phyloP scores from a whole-genome alignment of 2,888 invertebrate genomes.

The Drosophila austrosaltans region DNA sequence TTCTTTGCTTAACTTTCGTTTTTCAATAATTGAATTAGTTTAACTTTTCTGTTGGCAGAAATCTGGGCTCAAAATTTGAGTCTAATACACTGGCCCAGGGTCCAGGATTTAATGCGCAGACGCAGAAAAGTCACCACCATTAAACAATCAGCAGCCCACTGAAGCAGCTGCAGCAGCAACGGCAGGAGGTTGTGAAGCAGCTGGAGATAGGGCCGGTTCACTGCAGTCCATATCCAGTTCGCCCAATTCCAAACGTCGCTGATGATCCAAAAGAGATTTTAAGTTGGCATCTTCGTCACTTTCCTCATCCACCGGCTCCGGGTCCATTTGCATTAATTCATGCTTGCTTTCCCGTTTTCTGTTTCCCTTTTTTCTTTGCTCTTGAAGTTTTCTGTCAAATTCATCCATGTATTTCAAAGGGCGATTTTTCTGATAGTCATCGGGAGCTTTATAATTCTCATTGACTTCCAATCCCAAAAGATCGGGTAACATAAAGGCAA shows the following conservation, averaged over 20 bases:
- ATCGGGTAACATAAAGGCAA: conserved; percentile 94
- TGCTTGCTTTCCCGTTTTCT: conserved; percentile 21
- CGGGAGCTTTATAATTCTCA: conserved; percentile 84
- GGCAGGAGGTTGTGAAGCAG: background rate
- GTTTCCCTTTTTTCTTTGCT: conserved; percentile 43
- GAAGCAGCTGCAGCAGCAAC: conserved; percentile 10
- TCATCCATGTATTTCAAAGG: conserved; percentile 85
- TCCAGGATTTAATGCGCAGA: conserved; percentile 36
- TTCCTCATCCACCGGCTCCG: conserved; percentile 40
- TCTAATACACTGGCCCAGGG: conserved; percentile 39
- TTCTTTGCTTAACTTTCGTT: background rate
- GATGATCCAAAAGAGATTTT: conserved; percentile 55
- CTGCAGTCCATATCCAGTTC: conserved; percentile 65
- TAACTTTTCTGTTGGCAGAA: background rate
- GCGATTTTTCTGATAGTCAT: conserved; percentile 83
- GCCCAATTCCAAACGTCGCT: conserved; percentile 67
- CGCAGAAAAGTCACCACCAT: conserved; percentile 41
- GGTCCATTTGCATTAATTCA: conserved; percentile 7
- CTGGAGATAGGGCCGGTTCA: conserved; percentile 9
- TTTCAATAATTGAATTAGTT: conserved; percentile 14
- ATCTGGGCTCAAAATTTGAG: conserved; percentile 42
- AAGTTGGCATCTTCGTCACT: conserved; percentile 59
- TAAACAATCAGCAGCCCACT: conserved; percentile 24
- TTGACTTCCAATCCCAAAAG: conserved; percentile 84
- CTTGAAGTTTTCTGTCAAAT: conserved; percentile 83